Base-by-base conservation (phyloP, 2,888 invertebrate genomes). In the Lasius fuliginosus region DNA sequence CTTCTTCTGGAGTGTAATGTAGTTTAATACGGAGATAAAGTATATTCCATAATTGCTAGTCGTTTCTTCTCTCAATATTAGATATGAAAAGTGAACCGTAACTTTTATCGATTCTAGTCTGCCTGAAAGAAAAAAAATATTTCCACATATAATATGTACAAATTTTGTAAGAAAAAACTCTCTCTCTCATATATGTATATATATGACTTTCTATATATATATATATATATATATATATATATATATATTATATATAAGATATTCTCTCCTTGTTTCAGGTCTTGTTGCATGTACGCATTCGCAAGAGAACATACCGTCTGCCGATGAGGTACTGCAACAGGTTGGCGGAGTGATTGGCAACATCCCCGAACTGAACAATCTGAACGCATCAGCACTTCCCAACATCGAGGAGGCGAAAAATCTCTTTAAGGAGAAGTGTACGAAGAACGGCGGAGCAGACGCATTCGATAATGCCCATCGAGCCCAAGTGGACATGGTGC, bases 381-480 rank as follows among this genome's bases (percentile, higher is more conserved):
- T 95, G 0, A 94, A 94, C 49, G 60, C 88, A 0, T 92, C 94
- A 0, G 90, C 91, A 5, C 40, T 94, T 27, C 95, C 95, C 0
- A 89, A 92, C 8, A 75, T 94, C 0, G 95, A 96, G 58, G 95
- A 97, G 82, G 95, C 96, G 0, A 95, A 96, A 76, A 95, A 96
- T 53, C 92, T 95, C 0, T 93, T 97, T 23, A 96, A 96, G 92
- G 96, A 96, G 79, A 97, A 97, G 94, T 98, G 97, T 91, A 95
- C 96, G 4, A 96, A 96, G 84, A 96, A 97, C 87, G 96, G 96
- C 1, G 97, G 97, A 6, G 95, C 96, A 0, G 95, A 95, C 1
- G 95, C 96, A 3, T 97, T 94, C 88, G 95, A 94, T 0, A 95
- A 95, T 46, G 96, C 96, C 2, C 95, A 96, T 92, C 93, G 92